Percentiles rank a stretch among this genome's conserved stretches.
Conservation (phyloP, 2,888 invertebrate genomes). For the Opisthograptis luteolata region DNA sequence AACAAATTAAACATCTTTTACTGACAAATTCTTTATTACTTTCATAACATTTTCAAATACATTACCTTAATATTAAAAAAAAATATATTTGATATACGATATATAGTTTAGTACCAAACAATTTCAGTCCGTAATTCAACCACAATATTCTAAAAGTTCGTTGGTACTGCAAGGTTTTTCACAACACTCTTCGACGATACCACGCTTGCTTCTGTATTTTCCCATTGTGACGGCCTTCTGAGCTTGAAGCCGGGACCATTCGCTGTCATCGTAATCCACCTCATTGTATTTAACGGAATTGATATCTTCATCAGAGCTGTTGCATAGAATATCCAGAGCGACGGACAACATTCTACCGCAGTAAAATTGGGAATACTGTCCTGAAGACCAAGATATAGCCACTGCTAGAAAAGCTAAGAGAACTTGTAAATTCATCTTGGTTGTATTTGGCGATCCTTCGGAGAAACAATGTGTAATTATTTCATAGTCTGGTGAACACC, state of each 20-base stretch:
- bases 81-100: no score
- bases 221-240: conserved; percentile 19
- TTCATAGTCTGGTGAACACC: conserved; percentile 26
- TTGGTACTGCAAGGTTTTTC: conserved; percentile 25
- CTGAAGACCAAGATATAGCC: conserved; percentile 5
- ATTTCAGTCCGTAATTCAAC: neutral
- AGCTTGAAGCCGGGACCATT: conserved; percentile 19
- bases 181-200: conserved; percentile 32
- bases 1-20: no score
- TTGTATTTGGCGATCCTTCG: conserved; percentile 14
- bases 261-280: conserved; percentile 11
- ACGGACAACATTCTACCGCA: conserved; percentile 27
- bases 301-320: conserved; percentile 14
- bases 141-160: conserved; percentile 26
- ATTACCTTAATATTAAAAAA: no score
- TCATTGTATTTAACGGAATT: conserved; percentile 20
- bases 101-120: no score
- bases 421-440: conserved; percentile 26
- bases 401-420: conserved; percentile 15
- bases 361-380: conserved; percentile 15
- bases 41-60: no score
- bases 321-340: conserved; percentile 21
- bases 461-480: no score
- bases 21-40: no score
- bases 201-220: conserved; percentile 23